Percentiles rank a stretch among this genome's conserved stretches.
These are phyloP conservation scores for Scleropages formosus DNA, from an alignment of 2,797 vertebrate genomes.

Conservation along the genomic window DNA sequence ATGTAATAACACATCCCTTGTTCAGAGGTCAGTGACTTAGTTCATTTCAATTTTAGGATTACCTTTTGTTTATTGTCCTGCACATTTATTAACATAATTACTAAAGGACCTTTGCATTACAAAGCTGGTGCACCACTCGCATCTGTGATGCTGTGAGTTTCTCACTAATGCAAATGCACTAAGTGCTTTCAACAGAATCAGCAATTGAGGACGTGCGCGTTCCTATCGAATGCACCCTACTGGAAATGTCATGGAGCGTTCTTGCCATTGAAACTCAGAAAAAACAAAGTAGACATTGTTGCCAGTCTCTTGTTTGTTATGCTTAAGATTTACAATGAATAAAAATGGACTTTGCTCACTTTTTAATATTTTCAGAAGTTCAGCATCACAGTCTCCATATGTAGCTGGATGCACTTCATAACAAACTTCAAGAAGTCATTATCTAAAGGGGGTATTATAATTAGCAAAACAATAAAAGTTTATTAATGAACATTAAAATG, in stretches of 20 bases:
- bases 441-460: constrained; percentile 89
- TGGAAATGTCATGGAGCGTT: neutral
- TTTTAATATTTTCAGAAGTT: constrained; percentile 16
- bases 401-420: constrained; percentile 60
- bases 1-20: too few species aligned
- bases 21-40: too few species aligned
- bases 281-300: constrained; percentile 6
- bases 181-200: neutral
- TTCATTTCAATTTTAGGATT: too few species aligned
- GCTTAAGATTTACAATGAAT: neutral
- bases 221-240: too few species aligned
- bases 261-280: neutral
- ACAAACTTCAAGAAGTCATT: constrained; percentile 70
- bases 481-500: constrained; percentile 99
- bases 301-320: constrained; percentile 25
- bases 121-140: neutral
- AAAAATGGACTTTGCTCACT: constrained; percentile 19
- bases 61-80: neutral
- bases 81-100: neutral
- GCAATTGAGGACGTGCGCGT: too few species aligned
- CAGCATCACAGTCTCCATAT: constrained; percentile 50
- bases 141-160: neutral
- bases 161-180: neutral
- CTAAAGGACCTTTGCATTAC: neutral
- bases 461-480: constrained; percentile 99